Percentiles rank a stretch among this genome's conserved stretches.
Evolutionary conservation across 2,113 vertebrate species (phyloP).

Genomic region (Ardeotis arabs): DNA sequence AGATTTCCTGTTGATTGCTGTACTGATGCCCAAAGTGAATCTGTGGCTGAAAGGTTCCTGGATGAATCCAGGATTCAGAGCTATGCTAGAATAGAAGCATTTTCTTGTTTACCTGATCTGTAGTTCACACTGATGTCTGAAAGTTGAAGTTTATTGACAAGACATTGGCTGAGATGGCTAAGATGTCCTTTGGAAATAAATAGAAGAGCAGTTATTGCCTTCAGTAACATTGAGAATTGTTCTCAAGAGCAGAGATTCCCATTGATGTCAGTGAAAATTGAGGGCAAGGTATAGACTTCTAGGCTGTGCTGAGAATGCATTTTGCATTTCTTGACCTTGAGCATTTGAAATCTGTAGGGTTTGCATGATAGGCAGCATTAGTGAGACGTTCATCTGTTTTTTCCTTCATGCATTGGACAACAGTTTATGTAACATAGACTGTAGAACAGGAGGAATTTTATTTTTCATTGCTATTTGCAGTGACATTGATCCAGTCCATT

Average conservation of each 20-base stretch:
- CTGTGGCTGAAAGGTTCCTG: neutral
- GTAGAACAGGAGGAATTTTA: slow-evolving; percentile 60
- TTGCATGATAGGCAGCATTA: neutral
- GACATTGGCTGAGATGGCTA: neutral
- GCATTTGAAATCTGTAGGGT: neutral
- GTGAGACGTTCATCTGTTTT: slow-evolving; percentile 8
- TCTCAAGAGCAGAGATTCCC: neutral
- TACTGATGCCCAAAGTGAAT: neutral
- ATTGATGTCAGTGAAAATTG: neutral
- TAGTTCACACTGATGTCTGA: neutral
- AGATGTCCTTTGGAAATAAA: neutral
- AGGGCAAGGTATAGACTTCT: neutral
- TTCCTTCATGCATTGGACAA: slow-evolving; percentile 47
- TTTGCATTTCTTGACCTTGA: neutral
- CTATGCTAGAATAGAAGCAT: neutral
- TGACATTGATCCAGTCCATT: slow-evolving; percentile 27
- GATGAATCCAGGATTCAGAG: neutral
- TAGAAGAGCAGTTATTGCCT: neutral
- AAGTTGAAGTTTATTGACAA: neutral
- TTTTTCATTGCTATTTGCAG: slow-evolving; percentile 25
- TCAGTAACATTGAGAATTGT: neutral
- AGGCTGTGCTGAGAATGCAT: neutral
- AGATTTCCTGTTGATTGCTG: neutral
- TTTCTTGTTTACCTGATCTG: neutral
- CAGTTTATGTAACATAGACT: slow-evolving; percentile 60